Base-by-base conservation (phyloP, 2,113 vertebrate species). In the Aleadryas rufinucha region DNA sequence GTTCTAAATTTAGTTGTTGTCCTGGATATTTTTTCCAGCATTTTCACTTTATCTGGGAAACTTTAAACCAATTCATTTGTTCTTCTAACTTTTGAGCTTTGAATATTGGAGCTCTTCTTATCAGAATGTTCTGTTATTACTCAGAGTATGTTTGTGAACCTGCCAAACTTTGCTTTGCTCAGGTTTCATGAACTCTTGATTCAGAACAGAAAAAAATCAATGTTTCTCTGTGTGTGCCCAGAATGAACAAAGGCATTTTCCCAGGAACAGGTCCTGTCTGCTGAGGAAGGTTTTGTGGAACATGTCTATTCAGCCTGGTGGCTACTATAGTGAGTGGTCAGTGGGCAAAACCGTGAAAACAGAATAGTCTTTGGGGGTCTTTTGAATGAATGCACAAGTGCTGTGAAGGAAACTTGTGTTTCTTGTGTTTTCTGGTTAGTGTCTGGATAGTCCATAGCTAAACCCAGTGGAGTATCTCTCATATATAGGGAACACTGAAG, bases 281-380 rank as follows among this genome's bases (percentile, higher is more conserved):
- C 31, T 49, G 26, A n/a, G 45, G 23, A 57, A 64, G 16, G 23
- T 19, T 66, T 84, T 84, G 30, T 84, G 30, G 59, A 42, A 35
- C 35, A 14, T 0, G 0, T 23, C 12, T 45, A 2, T 50, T 57
- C 42, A 59, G 10, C 18, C 45, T 78, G 16, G 7, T 78, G 11
- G 10, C 9, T 84, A 4, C 39, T 9, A 0, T 6, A 10, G 30
- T 44, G 18, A 33, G 6, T 27, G 42, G 28, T 33, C 35, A 45
- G 21, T 37, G 31, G 39, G 23, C 9, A 93, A 64, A 49, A 21
- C 1, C 22, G 39, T 45, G 10, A 64, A 31, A 88, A 15, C 14
- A 71, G 11, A 84, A 17, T 2, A 11, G 19, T 16, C 9, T 69
- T 56, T 24, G 21, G 9, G 8, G 6, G 23, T 27, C 11, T 79